Base-by-base conservation (phyloP, 1,140 invertebrate genomes). In the Campoletis sonorensis region DNA sequence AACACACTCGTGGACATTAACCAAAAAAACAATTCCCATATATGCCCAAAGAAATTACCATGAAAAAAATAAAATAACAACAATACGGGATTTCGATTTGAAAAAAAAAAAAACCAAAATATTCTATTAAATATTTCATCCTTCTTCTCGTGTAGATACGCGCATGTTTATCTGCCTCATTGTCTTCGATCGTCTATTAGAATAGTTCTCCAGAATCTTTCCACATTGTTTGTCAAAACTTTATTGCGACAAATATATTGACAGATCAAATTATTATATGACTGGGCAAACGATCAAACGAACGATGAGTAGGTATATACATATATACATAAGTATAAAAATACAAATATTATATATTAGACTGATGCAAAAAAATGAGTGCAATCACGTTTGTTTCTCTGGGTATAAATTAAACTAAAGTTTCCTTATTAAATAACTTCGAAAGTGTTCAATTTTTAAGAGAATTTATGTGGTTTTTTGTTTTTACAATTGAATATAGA, bases 251-350 rank as follows among this genome's bases (percentile, higher is more conserved):
- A 26, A 27, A 67, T 67, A 64, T 64, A 1, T 64, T 10, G 58
- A 64, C 58, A 64, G 21, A 64, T 67, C 4, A 67, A 0, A 30
- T n/a, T 27, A 27, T 67, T 67, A 67, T 67, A 27, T 27, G 23
- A 27, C 61, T 67, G 61, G 61, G 61, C 61, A 67, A 67, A 67
- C 26, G 61, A 79, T 70, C 64, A 68, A 79, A 79, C 37, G 78
- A 51, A 51, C 67, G 64, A 70, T 79, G 64, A 79, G 49, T 70
- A 70, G 64, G 49, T 51, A 37, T 18, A 79, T 40, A n/a, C n/a
- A 33, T 33, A 33, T 33, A 33, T 33, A 67, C 33, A 37, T 27
- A 45, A 37, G 40, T 8, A 64, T 4, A 67, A 18, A 79, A 16
- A 45, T 67, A 64, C 67, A 67, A n/a, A 45, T 4, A 79, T 33